Conservation (phyloP, 2,113 vertebrate genomes). For the Ochotona curzoniae region DNA sequence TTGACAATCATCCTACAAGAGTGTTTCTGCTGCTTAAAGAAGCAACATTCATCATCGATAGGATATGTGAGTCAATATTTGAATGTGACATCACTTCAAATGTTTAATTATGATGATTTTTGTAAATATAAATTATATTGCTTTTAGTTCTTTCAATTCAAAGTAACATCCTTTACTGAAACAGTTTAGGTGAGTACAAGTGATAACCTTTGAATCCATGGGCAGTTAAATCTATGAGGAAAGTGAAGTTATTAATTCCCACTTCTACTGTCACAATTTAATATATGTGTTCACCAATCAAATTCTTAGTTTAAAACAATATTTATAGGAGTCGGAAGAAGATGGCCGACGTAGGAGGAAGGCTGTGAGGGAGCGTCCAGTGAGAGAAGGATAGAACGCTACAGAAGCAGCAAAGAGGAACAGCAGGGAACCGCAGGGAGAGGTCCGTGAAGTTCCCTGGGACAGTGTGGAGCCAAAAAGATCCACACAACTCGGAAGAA, state of each 20-base stretch:
- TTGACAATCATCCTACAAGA: constrained; percentile 77
- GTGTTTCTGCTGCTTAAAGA: constrained; percentile 56
- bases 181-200: constrained; percentile 24
- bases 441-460: too few species aligned
- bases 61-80: too few species aligned
- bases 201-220: constrained; percentile 43
- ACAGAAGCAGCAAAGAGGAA: too few species aligned
- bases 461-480: too few species aligned
- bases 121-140: constrained; percentile 48
- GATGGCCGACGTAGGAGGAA: too few species aligned
- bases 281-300: background rate
- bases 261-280: background rate
- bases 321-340: too few species aligned
- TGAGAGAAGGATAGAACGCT: too few species aligned
- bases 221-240: constrained; percentile 16
- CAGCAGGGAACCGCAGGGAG: too few species aligned
- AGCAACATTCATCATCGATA: constrained; percentile 19
- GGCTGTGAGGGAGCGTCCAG: too few species aligned
- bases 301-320: background rate
- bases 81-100: background rate
- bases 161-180: constrained; percentile 61
- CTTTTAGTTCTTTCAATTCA: constrained; percentile 53
- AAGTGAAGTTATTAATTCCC: background rate
- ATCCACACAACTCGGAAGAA: too few species aligned
- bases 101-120: constrained; percentile 56